A percentile compares a stretch with the other conserved stretches of the same genome.
These are phyloP conservation scores for Eulithis prunata DNA, from an alignment of 2,888 invertebrate species.

Conservation along the genomic window DNA sequence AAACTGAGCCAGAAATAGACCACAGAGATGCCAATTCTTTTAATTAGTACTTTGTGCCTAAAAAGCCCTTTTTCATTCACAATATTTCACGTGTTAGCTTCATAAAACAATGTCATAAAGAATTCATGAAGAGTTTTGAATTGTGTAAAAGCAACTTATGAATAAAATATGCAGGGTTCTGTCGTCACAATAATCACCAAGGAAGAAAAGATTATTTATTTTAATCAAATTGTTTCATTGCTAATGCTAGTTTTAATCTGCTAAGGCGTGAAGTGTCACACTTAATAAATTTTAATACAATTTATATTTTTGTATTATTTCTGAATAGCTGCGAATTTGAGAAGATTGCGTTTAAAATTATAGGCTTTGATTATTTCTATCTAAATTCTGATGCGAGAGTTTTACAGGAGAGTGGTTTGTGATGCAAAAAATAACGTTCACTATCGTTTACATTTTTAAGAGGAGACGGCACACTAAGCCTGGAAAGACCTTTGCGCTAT, in stretches of 20 bases:
- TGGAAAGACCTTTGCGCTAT: no score
- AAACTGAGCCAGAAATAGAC: neutral
- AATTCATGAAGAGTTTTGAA: neutral
- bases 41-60: neutral
- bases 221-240: constrained; percentile 56
- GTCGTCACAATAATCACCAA: constrained; percentile 39
- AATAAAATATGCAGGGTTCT: constrained; percentile 33
- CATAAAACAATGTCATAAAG: constrained; percentile 5
- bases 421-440: no score
- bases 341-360: no score
- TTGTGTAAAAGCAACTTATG: constrained; percentile 1
- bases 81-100: constrained; percentile 13
- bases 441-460: no score
- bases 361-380: no score
- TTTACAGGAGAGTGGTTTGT: no score
- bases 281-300: constrained; percentile 63
- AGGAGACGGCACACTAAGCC: no score
- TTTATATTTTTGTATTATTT: constrained; percentile 40
- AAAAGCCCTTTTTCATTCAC: neutral
- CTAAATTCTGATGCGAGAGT: no score
- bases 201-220: constrained; percentile 52
- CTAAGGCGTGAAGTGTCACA: constrained; percentile 61
- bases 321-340: neutral
- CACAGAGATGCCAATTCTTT: neutral
- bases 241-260: constrained; percentile 69